These are phyloP conservation scores for Plebejus melissa DNA, from an alignment of 2,888 invertebrate genomes.

Conservation along the genomic window DNA sequence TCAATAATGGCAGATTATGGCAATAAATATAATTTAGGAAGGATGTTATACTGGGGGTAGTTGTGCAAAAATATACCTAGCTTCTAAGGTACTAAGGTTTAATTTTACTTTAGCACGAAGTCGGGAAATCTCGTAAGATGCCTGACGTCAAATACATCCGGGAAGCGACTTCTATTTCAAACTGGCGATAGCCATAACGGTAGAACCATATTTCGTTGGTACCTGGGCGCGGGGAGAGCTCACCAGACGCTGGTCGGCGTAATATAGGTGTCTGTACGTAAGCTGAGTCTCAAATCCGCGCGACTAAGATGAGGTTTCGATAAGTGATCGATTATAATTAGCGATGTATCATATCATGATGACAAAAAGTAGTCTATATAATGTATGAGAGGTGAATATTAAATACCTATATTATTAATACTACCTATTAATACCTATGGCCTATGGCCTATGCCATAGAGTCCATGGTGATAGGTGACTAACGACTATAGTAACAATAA, in stretches of 20 bases:
- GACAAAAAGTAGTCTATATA: not conserved
- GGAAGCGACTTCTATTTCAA: constrained; percentile 71
- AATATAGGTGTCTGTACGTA: constrained; percentile 34
- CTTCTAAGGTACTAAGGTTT: constrained; percentile 43
- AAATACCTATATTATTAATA: not conserved
- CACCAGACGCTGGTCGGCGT: constrained; percentile 30
- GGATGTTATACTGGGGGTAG: constrained; percentile 31
- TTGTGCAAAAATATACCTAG: constrained; percentile 45
- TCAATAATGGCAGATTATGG: constrained; percentile 16
- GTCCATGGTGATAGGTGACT: not conserved
- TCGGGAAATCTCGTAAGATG: constrained; percentile 62
- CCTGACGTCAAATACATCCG: constrained; percentile 70
- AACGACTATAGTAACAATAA: not conserved
- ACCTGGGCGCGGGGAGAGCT: constrained; percentile 30
- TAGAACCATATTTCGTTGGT: constrained; percentile 33
- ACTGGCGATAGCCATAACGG: constrained; percentile 37
- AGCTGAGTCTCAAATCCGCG: not conserved
- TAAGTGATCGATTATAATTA: constrained; percentile 9
- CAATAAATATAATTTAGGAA: constrained; percentile 34
- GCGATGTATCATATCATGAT: constrained; percentile 3
- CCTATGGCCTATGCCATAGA: not conserved
- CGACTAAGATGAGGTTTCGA: constrained; percentile 6
- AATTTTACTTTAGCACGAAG: constrained; percentile 42
- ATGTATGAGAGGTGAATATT: not conserved
- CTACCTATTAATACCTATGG: too few relatives aligned